Conservation (phyloP, 2,797 vertebrate species). For the Sparus aurata region DNA sequence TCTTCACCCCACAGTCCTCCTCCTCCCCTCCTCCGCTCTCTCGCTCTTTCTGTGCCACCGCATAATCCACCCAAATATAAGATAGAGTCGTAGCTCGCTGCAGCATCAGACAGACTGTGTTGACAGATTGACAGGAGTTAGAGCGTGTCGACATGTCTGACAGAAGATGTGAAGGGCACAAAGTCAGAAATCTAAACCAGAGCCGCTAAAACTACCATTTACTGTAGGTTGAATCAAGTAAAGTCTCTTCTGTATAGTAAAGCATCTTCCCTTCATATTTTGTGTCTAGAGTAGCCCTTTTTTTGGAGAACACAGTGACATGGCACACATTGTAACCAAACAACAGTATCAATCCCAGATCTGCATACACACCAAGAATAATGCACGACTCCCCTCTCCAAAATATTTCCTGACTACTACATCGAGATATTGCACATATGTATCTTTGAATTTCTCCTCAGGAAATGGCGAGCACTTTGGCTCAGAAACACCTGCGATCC, state of each 20-base stretch:
- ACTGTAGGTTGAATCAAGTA: constrained; percentile 1
- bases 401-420: too few relatives aligned
- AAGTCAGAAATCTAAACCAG: constrained; percentile 19
- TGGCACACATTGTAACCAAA: too few relatives aligned
- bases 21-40: constrained; percentile 31
- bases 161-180: constrained; percentile 16
- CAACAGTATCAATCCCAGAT: too few relatives aligned
- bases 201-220: constrained; percentile 17
- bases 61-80: constrained; percentile 40
- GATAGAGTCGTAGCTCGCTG: constrained; percentile 44
- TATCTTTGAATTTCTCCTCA: constrained; percentile 73
- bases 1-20: constrained; percentile 36
- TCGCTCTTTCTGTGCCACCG: constrained; percentile 43
- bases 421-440: not conserved
- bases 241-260: constrained; percentile 23
- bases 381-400: too few relatives aligned
- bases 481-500: constrained; percentile 96
- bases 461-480: constrained; percentile 98
- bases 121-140: constrained; percentile 29
- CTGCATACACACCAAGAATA: too few relatives aligned
- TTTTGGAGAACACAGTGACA: not conserved
- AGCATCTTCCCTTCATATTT: not conserved
- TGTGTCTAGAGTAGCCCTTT: not conserved
- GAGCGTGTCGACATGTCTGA: constrained; percentile 22
- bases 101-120: constrained; percentile 68